Base-by-base conservation (phyloP, 2,888 invertebrate genomes). In the Platycheirus rosarum region DNA sequence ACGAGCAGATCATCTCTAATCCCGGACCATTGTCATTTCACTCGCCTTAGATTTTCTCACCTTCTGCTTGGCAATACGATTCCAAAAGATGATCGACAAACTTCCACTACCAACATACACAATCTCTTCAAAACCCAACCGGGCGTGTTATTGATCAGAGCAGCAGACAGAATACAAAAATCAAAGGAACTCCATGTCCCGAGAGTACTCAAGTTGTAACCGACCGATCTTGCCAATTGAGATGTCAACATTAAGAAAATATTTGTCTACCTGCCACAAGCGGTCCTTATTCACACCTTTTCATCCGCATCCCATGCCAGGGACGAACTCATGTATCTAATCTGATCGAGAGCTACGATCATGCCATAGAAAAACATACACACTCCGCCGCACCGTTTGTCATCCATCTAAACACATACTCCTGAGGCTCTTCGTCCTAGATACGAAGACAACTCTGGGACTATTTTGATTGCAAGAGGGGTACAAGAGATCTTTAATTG, bases 401-500 rank as follows among this genome's bases (percentile, higher is more conserved):
- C 69, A 69, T 78, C 73, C 74, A 73, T n/a, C n/a, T 69, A 68
- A 73, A 73, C 63, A 48, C 40, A 42, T 65, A 51, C 74, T 66
- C 53, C 78, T 46, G 23, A 74, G 48, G 46, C 63, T 13, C 57
- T 11, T 40, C 37, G 23, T 23, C 8, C 13, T 13, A 40, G 7
- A 63, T 8, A 13, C 37, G 13, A 6, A 63, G 48, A 42, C 14
- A 48, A 69, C 44, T 37, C 9, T 29, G 1, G 0, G 8, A 32
- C 29, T 71, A 49, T 66, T 70, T 73, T 66, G 77, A 66, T 65
- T 76, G 32, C 71, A 84, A 76, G 85, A 85, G 87, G 71, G 84
- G 37, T 63, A 78, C 69, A 84, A 71, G 69, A 74, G 73, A 68
- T 46, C 42, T 88, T 88, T 89, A 89, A 89, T 89, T 89, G 89